phyloP scores from a whole-genome alignment of 2,113 vertebrate species.

The Thunnus thynnus region DNA sequence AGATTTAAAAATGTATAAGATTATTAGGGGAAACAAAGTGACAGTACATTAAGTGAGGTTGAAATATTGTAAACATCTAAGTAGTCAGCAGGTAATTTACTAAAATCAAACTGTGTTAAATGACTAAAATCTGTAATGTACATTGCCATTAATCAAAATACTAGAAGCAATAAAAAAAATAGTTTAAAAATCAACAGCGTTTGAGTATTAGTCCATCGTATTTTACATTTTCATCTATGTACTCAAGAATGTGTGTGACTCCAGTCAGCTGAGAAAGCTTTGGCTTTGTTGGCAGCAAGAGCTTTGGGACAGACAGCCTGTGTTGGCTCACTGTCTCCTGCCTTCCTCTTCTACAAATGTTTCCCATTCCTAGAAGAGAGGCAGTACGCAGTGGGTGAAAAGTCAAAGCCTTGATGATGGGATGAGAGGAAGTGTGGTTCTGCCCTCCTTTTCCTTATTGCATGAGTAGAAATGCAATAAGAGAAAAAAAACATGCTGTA shows the following conservation, averaged over 20 bases:
- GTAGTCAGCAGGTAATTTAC: background rate
- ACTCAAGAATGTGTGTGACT: conserved; percentile 46
- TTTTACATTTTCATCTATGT: conserved; percentile 4
- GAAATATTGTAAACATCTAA: too few species aligned
- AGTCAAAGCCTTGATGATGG: conserved; percentile 57
- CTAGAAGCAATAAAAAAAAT: background rate
- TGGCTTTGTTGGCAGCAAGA: conserved; percentile 54
- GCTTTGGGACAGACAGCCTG: conserved; percentile 52
- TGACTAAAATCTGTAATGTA: background rate
- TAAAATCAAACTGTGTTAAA: background rate
- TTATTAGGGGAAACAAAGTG: too few species aligned
- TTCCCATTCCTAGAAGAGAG: conserved; percentile 71
- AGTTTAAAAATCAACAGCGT: background rate
- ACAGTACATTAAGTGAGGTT: too few species aligned
- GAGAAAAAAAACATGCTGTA: background rate
- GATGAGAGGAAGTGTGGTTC: conserved; percentile 25
- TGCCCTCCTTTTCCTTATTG: background rate
- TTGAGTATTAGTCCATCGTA: background rate
- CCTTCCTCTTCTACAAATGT: conserved; percentile 63
- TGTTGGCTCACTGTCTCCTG: conserved; percentile 59
- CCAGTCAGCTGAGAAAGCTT: conserved; percentile 73
- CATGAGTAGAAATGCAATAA: background rate
- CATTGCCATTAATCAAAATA: background rate
- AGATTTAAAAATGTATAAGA: too few species aligned
- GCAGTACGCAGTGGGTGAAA: conserved; percentile 71